phyloP scores from a whole-genome alignment of 2,797 vertebrate genomes.

The Danio kyathit region DNA sequence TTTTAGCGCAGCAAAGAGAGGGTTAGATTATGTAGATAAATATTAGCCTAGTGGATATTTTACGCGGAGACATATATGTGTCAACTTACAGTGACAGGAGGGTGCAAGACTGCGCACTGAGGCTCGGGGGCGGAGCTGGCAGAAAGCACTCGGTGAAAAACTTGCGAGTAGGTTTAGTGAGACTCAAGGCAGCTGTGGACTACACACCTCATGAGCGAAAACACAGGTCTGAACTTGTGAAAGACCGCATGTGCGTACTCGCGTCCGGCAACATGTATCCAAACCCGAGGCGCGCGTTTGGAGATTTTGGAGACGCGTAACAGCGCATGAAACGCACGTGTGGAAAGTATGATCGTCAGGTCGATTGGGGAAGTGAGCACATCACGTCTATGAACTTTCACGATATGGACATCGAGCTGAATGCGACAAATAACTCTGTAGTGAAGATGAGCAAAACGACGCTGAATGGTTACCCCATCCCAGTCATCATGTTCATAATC shows the following conservation, averaged over 20 bases:
- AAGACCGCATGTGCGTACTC: not conserved
- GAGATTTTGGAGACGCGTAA: slow-evolving; percentile 4
- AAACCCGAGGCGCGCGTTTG: not conserved
- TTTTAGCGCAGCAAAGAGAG: not conserved
- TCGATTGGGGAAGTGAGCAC: not conserved
- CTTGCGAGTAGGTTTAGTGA: slow-evolving; percentile 35
- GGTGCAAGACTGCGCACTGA: slow-evolving; percentile 1
- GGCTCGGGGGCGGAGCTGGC: slow-evolving; percentile 41
- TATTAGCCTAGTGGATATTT: slow-evolving; percentile 10
- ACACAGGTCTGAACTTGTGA: not conserved
- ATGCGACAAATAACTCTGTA: not conserved
- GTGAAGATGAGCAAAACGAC: slow-evolving; percentile 61
- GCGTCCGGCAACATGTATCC: not conserved
- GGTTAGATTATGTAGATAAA: not conserved
- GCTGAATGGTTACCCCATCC: slow-evolving; percentile 75
- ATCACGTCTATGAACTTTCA: not conserved
- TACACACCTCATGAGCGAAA: not conserved
- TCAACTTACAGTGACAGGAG: slow-evolving; percentile 36
- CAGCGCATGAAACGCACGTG: not conserved
- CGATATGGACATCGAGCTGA: not conserved
- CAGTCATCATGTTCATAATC: slow-evolving; percentile 94
- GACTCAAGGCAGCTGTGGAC: slow-evolving; percentile 7
- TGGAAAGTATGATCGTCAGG: not conserved
- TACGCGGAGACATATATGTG: slow-evolving; percentile 6
- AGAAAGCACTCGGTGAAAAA: slow-evolving; percentile 25